phyloP scores from a whole-genome alignment of 2,888 invertebrate genomes.

The Rhogogaster chlorosoma region DNA sequence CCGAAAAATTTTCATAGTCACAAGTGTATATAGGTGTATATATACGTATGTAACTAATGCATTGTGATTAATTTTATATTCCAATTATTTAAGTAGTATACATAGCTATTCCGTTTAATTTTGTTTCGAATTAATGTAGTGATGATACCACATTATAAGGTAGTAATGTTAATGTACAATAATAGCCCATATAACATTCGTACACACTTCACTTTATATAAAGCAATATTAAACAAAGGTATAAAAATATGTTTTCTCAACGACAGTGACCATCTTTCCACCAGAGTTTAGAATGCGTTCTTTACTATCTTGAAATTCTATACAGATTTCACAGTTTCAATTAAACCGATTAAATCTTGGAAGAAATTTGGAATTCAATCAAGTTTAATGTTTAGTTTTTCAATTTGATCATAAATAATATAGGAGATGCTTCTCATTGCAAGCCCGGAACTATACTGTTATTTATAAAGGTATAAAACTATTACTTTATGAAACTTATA shows the following conservation, averaged over 20 bases:
- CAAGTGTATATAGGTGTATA: constrained; percentile 60
- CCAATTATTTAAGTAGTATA: constrained; percentile 61
- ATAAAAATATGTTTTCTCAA: constrained; percentile 70
- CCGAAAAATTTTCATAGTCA: constrained; percentile 68
- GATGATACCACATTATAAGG: constrained; percentile 46
- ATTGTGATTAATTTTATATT: constrained; percentile 59
- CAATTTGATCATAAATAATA: neutral
- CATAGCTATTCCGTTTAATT: constrained; percentile 61
- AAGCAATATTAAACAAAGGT: constrained; percentile 68
- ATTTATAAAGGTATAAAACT: constrained; percentile 11
- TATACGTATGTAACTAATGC: constrained; percentile 51
- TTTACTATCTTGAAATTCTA: neutral
- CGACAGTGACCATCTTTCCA: constrained; percentile 61
- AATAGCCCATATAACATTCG: constrained; percentile 64
- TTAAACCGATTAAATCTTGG: neutral
- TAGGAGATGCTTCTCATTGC: neutral
- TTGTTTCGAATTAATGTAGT: constrained; percentile 50
- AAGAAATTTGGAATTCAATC: neutral
- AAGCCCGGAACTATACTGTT: neutral
- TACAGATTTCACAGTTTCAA: neutral
- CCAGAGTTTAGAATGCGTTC: constrained; percentile 48
- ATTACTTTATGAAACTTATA: constrained; percentile 10
- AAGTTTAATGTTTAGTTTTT: neutral
- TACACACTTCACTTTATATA: constrained; percentile 57
- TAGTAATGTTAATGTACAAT: constrained; percentile 56